Evolutionary conservation across 2,888 invertebrate species (phyloP), one percentile per base, ranked within the genome.

Genomic region (Dolichopus griseipennis): DNA sequence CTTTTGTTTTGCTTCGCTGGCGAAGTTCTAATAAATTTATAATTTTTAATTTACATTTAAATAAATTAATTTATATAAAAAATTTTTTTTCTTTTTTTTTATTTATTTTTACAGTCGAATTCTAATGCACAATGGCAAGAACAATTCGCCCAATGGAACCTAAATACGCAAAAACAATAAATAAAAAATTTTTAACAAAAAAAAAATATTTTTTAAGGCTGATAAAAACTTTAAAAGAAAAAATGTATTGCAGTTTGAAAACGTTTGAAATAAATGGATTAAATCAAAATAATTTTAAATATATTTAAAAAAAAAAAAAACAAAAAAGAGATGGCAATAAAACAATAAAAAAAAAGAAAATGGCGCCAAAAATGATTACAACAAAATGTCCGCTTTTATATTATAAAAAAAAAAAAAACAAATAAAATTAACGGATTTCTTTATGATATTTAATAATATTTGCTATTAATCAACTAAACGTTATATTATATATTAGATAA

Each of bases 81-180:
- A 27, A 27, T 27, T 27, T 27, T 27, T 27, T 4, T 27, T 27
- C 8, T 10, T 37, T 37, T 37, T 7, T 37, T 37, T 37, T 37
- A 73, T 68, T 64, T 43, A n/a, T n/a, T 68, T 76, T 78, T 2
- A 2, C 73, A 79, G 81, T 76, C 76, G 75, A 81, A 81, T 77
- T 76, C 77, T 75, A 81, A 78, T 79, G 81, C 76, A 74, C 81
- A 81, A 72, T 81, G 81, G 81, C 81, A 81, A 73, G 81, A 81
- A 71, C 79, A 81, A 72, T 81, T 81, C 72, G 80, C 81, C 71
- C 81, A 80, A 74, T 81, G 81, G 81, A 81, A 79, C 73, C 77
- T 81, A 69, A 81, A 81, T 73, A 76, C 78, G 69, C 81, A 80
- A 74, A 80, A 75, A 61, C 68, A 71, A 61, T 71, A 71, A 34